A percentile compares a stretch with the other conserved stretches of the same genome.
These are phyloP conservation scores for Pionites leucogaster DNA, from an alignment of 2,113 vertebrate species.

Conservation along the genomic window DNA sequence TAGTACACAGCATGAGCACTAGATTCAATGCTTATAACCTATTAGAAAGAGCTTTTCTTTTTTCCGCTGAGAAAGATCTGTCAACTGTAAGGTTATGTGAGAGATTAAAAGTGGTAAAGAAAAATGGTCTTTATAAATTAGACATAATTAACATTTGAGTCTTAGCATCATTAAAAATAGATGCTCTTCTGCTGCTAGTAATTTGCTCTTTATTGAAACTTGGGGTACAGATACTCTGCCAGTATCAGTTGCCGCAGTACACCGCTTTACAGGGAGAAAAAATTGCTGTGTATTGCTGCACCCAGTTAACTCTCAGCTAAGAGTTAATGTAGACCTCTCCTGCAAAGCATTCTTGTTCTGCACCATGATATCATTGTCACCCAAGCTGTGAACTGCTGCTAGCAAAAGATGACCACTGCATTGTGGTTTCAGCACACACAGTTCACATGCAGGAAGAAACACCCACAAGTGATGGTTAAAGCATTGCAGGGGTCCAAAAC, in stretches of 20 bases:
- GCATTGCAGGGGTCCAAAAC: background rate
- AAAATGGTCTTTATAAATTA: background rate
- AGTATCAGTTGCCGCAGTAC: background rate
- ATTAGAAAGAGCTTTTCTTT: background rate
- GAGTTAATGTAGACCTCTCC: background rate
- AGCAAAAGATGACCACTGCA: background rate
- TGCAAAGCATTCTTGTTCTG: background rate
- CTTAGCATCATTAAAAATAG: background rate
- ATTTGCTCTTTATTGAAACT: background rate
- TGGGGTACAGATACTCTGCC: background rate
- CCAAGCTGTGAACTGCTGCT: background rate
- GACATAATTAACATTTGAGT: background rate
- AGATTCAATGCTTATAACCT: background rate
- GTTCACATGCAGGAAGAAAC: background rate
- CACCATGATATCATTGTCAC: rapidly evolving
- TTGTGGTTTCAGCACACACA: background rate
- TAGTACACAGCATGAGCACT: background rate
- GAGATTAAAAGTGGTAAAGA: background rate
- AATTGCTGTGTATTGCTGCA: background rate
- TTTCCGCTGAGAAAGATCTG: background rate
- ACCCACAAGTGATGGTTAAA: background rate
- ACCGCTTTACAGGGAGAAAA: background rate
- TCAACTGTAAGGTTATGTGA: background rate
- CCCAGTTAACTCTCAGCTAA: background rate
- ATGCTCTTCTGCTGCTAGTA: background rate